Percentiles rank a stretch among this genome's conserved stretches.
Evolutionary conservation across 2,888 invertebrate genomes (phyloP).

Genomic region (Sarcophaga carnaria): DNA sequence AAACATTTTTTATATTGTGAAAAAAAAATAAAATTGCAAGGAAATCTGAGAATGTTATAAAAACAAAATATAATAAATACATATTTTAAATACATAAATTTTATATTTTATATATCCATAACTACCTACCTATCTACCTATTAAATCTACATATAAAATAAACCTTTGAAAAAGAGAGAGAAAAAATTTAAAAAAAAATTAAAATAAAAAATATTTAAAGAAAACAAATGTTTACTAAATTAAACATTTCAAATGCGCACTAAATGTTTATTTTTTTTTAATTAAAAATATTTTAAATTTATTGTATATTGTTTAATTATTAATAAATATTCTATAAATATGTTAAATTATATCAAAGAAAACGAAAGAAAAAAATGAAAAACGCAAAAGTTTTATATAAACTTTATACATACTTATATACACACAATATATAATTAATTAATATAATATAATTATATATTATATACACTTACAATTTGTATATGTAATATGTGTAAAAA

Average conservation of each 20-base stretch:
- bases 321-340: conserved; percentile 59
- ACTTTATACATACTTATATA: conserved; percentile 46
- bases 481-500: conserved; percentile 15
- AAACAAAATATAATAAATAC: neutral
- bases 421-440: neutral
- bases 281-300: neutral
- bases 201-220: conserved; percentile 11
- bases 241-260: conserved; percentile 57
- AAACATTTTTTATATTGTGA: neutral
- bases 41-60: too few relatives aligned
- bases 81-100: conserved; percentile 52
- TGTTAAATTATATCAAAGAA: conserved; percentile 31
- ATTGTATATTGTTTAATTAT: conserved; percentile 54
- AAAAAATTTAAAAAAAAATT: neutral
- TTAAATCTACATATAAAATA: conserved; percentile 2
- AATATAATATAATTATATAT: neutral
- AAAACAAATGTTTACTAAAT: conserved; percentile 4
- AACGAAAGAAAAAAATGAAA: neutral
- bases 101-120: neutral
- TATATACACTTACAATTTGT: neutral
- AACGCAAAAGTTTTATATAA: conserved; percentile 23
- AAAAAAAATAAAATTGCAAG: too few relatives aligned
- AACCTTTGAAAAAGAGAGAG: too few relatives aligned
- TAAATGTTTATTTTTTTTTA: conserved; percentile 61
- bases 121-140: too few relatives aligned